Evolutionary conservation across 2,113 vertebrate species (phyloP).

Genomic region (Onychostoma macrolepis): DNA sequence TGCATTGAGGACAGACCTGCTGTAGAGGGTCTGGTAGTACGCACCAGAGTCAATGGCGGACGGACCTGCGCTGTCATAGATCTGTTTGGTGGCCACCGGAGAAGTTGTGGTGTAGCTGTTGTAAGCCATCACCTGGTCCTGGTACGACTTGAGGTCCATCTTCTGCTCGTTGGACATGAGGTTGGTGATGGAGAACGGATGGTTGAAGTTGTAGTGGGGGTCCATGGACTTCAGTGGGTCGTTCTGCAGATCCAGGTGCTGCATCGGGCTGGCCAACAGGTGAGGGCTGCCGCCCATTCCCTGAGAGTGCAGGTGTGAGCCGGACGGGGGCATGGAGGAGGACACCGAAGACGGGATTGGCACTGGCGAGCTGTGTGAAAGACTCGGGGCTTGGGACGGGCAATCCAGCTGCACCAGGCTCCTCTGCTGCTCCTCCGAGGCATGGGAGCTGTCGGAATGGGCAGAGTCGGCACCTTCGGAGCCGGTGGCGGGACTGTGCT

Average conservation of each 20-base stretch:
- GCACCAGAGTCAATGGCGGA: slow-evolving; percentile 79
- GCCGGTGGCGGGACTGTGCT: slow-evolving; percentile 72
- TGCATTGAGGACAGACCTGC: slow-evolving; percentile 86
- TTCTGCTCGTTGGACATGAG: slow-evolving; percentile 90
- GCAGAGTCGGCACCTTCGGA: slow-evolving; percentile 79
- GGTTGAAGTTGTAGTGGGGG: slow-evolving; percentile 91
- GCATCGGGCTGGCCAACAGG: slow-evolving; percentile 78
- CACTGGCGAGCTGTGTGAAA: slow-evolving; percentile 70
- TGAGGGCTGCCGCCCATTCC: slow-evolving; percentile 67
- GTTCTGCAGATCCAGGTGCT: slow-evolving; percentile 84
- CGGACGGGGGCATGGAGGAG: slow-evolving; percentile 59
- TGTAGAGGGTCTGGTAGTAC: slow-evolving; percentile 89
- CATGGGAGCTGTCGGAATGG: slow-evolving; percentile 80
- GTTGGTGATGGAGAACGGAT: slow-evolving; percentile 92
- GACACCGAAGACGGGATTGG: slow-evolving; percentile 63
- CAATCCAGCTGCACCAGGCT: slow-evolving; percentile 75
- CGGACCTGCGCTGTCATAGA: slow-evolving; percentile 77
- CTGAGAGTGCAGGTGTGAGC: slow-evolving; percentile 75
- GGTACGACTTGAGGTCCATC: slow-evolving; percentile 84
- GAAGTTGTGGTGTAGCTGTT: slow-evolving; percentile 74
- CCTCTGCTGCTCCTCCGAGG: slow-evolving; percentile 76
- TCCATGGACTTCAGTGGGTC: slow-evolving; percentile 87
- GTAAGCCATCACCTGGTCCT: slow-evolving; percentile 84
- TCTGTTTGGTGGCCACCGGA: slow-evolving; percentile 75
- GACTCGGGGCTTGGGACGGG: slow-evolving; percentile 61